Conservation (phyloP, 2,888 invertebrate species). For the Lasioglossum marginatum region DNA sequence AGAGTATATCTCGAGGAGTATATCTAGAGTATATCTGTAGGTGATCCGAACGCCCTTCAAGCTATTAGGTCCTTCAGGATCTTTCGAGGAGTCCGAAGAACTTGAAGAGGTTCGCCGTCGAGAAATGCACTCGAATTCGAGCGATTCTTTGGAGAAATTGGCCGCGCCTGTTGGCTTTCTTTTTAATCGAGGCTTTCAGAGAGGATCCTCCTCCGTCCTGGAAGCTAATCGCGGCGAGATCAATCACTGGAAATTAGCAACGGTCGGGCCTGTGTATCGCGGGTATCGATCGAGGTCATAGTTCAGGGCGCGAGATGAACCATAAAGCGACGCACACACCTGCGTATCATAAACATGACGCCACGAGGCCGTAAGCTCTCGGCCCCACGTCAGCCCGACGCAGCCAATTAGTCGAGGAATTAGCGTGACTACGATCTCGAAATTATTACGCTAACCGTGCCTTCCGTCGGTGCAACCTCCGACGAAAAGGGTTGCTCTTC, state of each 20-base stretch:
- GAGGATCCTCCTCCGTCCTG: background rate
- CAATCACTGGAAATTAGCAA: conserved; percentile 34
- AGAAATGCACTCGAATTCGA: background rate
- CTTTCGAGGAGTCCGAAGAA: background rate
- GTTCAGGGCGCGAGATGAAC: conserved; percentile 56
- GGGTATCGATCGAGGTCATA: conserved; percentile 61
- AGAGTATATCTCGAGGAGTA: background rate
- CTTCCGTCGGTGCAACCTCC: conserved; percentile 57
- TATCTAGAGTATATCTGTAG: background rate
- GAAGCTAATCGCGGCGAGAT: background rate
- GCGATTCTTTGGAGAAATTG: background rate
- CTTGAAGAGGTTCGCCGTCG: background rate
- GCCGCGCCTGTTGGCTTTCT: background rate
- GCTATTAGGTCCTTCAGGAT: background rate
- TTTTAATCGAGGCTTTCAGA: background rate
- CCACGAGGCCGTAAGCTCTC: conserved; percentile 65
- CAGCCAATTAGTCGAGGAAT: conserved; percentile 74
- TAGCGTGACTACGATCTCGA: conserved; percentile 70
- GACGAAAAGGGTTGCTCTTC: conserved; percentile 58
- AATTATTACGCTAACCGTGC: conserved; percentile 74
- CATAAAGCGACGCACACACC: conserved; percentile 67
- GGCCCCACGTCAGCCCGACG: conserved; percentile 36
- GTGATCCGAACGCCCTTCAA: background rate
- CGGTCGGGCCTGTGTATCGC: conserved; percentile 7
- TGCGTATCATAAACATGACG: conserved; percentile 71